These are phyloP conservation scores for Dreissena polymorpha DNA, from an alignment of 1,140 invertebrate genomes.

Conservation along the genomic window DNA sequence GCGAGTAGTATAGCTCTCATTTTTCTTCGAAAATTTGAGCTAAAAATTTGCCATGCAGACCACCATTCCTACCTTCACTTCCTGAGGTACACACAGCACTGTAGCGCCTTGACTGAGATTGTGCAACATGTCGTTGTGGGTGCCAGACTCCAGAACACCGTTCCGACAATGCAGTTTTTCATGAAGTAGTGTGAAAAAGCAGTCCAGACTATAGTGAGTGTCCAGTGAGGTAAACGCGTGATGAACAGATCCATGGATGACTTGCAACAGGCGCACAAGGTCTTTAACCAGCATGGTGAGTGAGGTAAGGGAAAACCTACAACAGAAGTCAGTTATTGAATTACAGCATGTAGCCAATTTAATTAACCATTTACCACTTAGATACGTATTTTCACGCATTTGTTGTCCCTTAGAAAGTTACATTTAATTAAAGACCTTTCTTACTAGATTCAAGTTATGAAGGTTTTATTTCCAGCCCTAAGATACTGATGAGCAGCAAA, in stretches of 20 bases:
- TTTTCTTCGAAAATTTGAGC: too few relatives aligned
- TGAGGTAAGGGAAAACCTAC: conserved; percentile 38
- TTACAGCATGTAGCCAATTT: background rate
- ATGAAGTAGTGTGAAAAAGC: conserved; percentile 47
- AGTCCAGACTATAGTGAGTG: conserved; percentile 54
- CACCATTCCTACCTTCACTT: conserved; percentile 52
- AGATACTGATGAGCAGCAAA: too few relatives aligned
- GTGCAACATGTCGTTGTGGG: conserved; percentile 17
- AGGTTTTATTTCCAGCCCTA: too few relatives aligned
- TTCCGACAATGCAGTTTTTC: too few relatives aligned
- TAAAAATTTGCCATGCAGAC: background rate
- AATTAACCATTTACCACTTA: too few relatives aligned
- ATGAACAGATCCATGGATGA: conserved; percentile 50
- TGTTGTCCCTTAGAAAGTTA: too few relatives aligned
- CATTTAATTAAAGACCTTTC: too few relatives aligned
- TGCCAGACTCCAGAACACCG: conserved; percentile 20
- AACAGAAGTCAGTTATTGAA: too few relatives aligned
- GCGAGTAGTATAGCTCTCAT: too few relatives aligned
- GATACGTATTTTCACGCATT: too few relatives aligned
- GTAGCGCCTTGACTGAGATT: conserved; percentile 46
- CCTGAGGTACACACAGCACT: conserved; percentile 41
- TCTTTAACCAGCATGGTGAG: conserved; percentile 46
- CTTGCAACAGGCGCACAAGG: conserved; percentile 41
- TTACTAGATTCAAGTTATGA: too few relatives aligned
- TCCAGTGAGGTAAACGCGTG: conserved; percentile 42